phyloP scores from a whole-genome alignment of 2,888 invertebrate genomes.

The Drosophila austrosaltans region DNA sequence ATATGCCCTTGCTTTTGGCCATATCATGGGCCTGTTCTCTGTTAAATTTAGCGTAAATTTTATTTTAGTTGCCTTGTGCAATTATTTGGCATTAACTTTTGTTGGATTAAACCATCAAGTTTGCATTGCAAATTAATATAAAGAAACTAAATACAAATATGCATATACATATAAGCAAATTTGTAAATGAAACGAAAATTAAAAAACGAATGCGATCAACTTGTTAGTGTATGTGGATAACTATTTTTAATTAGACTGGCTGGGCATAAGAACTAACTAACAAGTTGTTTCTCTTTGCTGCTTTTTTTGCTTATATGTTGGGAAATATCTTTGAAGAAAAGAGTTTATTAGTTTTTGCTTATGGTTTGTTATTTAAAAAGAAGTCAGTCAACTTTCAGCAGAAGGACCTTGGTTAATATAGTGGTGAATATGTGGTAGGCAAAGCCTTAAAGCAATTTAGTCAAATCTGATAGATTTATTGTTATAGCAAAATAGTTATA shows the following conservation, averaged over 20 bases:
- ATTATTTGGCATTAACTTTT: conserved; percentile 50
- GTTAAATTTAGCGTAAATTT: conserved; percentile 70
- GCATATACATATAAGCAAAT: too few relatives aligned
- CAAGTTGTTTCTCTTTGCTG: conserved; percentile 45
- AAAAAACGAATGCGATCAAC: conserved; percentile 28
- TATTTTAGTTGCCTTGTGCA: conserved; percentile 53
- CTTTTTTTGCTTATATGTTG: background rate
- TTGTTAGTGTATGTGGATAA: conserved; percentile 50
- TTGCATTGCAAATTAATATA: conserved; percentile 46
- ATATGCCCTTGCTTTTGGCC: conserved; percentile 32
- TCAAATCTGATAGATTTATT: too few relatives aligned
- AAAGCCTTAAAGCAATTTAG: too few relatives aligned
- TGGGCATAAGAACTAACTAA: conserved; percentile 68
- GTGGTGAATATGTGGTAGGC: too few relatives aligned
- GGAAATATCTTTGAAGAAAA: background rate
- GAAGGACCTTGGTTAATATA: too few relatives aligned
- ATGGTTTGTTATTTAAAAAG: too few relatives aligned
- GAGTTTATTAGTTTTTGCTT: background rate
- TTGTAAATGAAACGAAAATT: background rate
- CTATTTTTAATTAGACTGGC: conserved; percentile 70
- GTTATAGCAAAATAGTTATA: too few relatives aligned
- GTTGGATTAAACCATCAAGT: conserved; percentile 48
- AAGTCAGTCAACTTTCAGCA: too few relatives aligned
- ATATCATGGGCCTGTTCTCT: conserved; percentile 53
- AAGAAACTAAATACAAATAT: conserved; percentile 18